These are phyloP conservation scores for Amphiura filiformis DNA, from an alignment of 35 echinoderm and acorn worm species.

Conservation along the genomic window DNA sequence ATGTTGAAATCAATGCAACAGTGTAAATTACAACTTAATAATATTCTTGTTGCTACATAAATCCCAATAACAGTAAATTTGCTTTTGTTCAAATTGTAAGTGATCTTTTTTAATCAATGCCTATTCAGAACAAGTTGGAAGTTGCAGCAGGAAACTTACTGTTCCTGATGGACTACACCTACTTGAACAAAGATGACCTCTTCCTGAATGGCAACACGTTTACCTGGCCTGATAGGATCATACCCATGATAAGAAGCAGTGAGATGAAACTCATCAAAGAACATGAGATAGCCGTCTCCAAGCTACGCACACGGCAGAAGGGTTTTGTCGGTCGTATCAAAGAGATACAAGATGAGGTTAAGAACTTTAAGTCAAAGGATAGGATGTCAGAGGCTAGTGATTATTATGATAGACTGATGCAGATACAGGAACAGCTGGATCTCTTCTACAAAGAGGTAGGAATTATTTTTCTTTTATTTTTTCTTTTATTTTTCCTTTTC, in stretches of 20 bases:
- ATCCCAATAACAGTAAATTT: too few relatives aligned
- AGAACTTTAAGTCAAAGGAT: conserved; percentile 79
- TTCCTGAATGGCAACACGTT: conserved; percentile 96
- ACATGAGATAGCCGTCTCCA: conserved; percentile 84
- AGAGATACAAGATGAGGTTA: conserved; percentile 71
- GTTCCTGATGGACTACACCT: conserved; percentile 96
- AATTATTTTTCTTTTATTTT: too few relatives aligned
- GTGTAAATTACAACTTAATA: too few relatives aligned
- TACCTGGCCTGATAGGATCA: conserved; percentile 92
- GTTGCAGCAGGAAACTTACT: conserved; percentile 56
- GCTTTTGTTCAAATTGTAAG: too few relatives aligned
- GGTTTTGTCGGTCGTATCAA: conserved; percentile 68
- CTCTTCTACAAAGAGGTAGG: conserved; percentile 77
- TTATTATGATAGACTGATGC: conserved; percentile 51
- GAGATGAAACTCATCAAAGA: conserved; percentile 91
- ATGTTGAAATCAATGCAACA: too few relatives aligned
- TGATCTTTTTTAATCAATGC: too few relatives aligned
- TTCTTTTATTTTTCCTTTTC: too few relatives aligned
- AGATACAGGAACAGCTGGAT: conserved; percentile 73
- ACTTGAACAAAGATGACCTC: conserved; percentile 82
- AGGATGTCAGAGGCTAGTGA: conserved; percentile 90
- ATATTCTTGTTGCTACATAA: too few relatives aligned
- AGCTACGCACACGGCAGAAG: conserved; percentile 66
- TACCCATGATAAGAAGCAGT: conserved; percentile 94
- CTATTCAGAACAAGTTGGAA: not conserved